Base-by-base conservation (phyloP, 2,888 invertebrate species). In the Furcula furcula region DNA sequence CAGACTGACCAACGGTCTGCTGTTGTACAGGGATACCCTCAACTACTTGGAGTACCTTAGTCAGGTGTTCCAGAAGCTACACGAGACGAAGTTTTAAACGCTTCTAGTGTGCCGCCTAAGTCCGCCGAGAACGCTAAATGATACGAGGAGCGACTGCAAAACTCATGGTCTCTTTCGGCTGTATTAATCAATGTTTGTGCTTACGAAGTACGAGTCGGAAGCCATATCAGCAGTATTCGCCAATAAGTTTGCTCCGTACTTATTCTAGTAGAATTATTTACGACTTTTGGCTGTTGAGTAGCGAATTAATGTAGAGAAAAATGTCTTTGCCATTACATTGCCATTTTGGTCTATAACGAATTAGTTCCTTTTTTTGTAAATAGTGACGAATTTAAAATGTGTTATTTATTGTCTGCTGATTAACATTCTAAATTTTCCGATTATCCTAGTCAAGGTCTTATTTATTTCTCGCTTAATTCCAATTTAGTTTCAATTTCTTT, bases 351-450 rank as follows among this genome's bases (percentile, higher is more conserved):
- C 74, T 83, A 84, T 72, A 82, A 74, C 73, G 77, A 80, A 76
- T 84, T 79, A 87, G 87, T 88, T 88, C 87, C 87, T 87, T 77
- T 74, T 74, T 73, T 71, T 82, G 84, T 87, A 85, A 82, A 87
- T 86, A 88, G 77, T 73, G 71, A 78, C 77, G 81, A 84, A 81
- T 85, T 82, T 80, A 78, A 75, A 75, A 68, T 73, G 69, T 79
- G 73, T 81, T 81, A 79, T 79, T 84, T 84, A 82, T 82, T 82
- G 64, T 60, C 66, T 71, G 67, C 74, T 70, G 65, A 71, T 63
- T 65, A 71, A 68, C 75, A 65, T 76, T 78, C 80, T 59, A 88
- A 88, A 84, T 85, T 86, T 76, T 55, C 80, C 76, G 77, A 76
- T 79, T 66, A 70, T 83, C 84, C 87, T 88, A 87, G 87, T 88